These are phyloP conservation scores for Chinchilla lanigera DNA, from an alignment of 2,113 vertebrate genomes.

Conservation along the genomic window DNA sequence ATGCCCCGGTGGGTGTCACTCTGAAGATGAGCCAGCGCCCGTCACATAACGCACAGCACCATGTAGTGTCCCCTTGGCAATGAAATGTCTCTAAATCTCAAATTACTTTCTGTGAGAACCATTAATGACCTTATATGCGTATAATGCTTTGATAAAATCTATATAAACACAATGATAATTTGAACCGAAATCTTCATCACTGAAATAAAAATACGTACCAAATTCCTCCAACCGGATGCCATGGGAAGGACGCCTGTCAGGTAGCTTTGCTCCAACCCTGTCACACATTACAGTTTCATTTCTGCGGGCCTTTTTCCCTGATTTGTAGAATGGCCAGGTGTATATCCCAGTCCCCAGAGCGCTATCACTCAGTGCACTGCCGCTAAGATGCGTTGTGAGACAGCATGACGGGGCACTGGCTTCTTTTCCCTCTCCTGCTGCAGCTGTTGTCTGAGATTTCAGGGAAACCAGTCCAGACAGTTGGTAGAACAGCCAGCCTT, in stretches of 20 bases:
- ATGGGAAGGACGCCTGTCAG: not conserved
- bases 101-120: not conserved
- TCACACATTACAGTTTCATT: not conserved
- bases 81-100: not conserved
- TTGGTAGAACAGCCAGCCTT: not conserved
- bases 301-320: not conserved
- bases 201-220: not conserved
- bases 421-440: not conserved
- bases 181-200: not conserved
- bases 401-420: not conserved
- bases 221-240: not conserved
- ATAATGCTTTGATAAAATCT: not conserved
- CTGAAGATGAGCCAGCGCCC: not conserved
- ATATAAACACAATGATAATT: not conserved
- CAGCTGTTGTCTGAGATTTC: not conserved
- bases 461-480: not conserved
- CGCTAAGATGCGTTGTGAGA: not conserved
- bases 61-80: not conserved
- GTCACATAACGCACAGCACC: not conserved
- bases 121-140: not conserved
- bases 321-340: not conserved
- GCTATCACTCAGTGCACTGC: not conserved
- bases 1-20: not conserved
- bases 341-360: not conserved
- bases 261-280: not conserved